Evolutionary conservation across 2,888 invertebrate species (phyloP), one percentile per base, ranked within the genome.

Genomic region (Cheilosia soror): DNA sequence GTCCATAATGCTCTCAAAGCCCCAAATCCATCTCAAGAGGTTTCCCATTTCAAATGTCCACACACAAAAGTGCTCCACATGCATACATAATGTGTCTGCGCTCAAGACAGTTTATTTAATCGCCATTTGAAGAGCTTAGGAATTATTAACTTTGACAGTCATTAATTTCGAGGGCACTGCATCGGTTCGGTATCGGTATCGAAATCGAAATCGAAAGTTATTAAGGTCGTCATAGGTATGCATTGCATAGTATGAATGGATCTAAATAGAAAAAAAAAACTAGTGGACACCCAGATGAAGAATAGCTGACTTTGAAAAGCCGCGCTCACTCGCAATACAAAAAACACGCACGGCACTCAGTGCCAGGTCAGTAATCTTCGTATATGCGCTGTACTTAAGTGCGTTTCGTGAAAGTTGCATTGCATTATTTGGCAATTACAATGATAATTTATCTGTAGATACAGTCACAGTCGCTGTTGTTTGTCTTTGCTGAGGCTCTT

Each of bases 401-500:
- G 84, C 84, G 80, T 84, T 66, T 66, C 75, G 84, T 71, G 84
- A 84, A 84, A 84, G 84, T 84, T 80, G 58, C 80, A 79, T 57
- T 63, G 65, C 53, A 84, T 80, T 84, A 84, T 84, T 80, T 80
- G 80, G 80, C 80, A 84, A 84, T 84, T 80, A 80, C 84, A 76
- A 80, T 80, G 25, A 75, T 84, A 73, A 84, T 79, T 84, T 79
- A 84, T 84, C 79, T 75, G 20, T 20, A 20, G 20, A 20, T 20
- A 20, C 20, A 73, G 83, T 69, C 69, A 73, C 40, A 58, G 37
- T 42, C 60, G 53, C 44, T 60, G 73, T 55, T 79, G 68, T 62
- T 40, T 71, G 78, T 78, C 63, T n/a, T 44, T 11, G 62, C 40
- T 49, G 75, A 42, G 44, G 33, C 83, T 79, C 83, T 79, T 84